Evolutionary conservation across 1,140 invertebrate species (phyloP).

Genomic region (Sminthurides bifidus): DNA sequence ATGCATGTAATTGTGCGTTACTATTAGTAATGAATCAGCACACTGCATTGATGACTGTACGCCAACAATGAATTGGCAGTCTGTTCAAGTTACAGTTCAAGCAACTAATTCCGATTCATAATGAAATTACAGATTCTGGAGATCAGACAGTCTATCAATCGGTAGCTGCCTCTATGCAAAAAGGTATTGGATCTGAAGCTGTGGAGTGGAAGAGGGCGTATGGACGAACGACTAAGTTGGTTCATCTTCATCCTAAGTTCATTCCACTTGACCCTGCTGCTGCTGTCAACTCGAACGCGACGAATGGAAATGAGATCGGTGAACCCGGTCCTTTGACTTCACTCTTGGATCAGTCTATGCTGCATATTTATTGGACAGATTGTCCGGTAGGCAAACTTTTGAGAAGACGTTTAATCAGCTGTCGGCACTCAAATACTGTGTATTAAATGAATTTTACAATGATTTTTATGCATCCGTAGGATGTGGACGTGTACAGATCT

Average conservation of each 20-base stretch:
- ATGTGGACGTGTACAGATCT: constrained; percentile 79
- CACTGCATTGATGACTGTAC: no score
- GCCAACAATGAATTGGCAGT: background rate
- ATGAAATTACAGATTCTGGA: constrained; percentile 58
- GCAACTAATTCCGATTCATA: background rate
- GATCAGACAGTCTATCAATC: constrained; percentile 72
- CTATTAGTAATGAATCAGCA: no score
- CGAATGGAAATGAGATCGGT: background rate
- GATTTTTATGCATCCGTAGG: constrained; percentile 44
- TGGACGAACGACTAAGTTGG: constrained; percentile 63
- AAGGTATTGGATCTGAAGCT: constrained; percentile 68
- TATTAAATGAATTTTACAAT: constrained; percentile 13
- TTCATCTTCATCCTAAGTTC: constrained; percentile 72
- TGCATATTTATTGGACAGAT: constrained; percentile 92
- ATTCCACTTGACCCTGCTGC: constrained; percentile 51
- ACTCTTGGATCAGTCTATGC: constrained; percentile 64
- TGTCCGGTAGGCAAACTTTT: constrained; percentile 56
- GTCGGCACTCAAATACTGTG: background rate
- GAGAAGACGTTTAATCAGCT: background rate
- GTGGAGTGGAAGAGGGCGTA: constrained; percentile 82
- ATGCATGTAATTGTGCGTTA: no score
- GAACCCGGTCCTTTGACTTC: constrained; percentile 20
- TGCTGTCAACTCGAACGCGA: constrained; percentile 35
- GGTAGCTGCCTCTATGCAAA: constrained; percentile 59
- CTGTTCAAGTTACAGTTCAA: constrained; percentile 1